Conservation (phyloP, 2,888 invertebrate genomes). For the Ormyrus nitidulus region DNA sequence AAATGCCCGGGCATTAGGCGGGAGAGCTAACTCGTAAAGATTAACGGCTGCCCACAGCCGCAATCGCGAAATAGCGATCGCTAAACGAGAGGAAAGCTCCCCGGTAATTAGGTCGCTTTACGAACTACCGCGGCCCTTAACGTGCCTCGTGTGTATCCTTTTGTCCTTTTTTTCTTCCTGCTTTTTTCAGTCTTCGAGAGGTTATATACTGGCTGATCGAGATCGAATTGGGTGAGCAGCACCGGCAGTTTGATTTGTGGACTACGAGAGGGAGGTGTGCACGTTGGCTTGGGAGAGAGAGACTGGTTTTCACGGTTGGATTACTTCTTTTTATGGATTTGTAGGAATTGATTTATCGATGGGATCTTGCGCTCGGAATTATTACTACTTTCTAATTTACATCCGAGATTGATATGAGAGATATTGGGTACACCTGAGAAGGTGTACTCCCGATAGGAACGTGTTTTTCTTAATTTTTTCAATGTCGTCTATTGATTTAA, state of each 20-base stretch:
- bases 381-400: background rate
- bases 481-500: no score
- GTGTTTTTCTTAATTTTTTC: no score
- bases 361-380: background rate
- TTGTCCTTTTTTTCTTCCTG: background rate
- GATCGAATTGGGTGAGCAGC: background rate
- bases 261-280: background rate
- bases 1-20: conserved; percentile 46
- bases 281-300: background rate
- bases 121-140: background rate
- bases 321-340: conserved; percentile 5
- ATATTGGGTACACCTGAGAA: no score
- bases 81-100: conserved; percentile 15
- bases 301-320: conserved; percentile 17
- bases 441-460: no score
- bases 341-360: conserved; percentile 6
- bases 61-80: conserved; percentile 47
- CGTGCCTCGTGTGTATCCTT: background rate
- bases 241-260: conserved; percentile 29
- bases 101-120: conserved; percentile 50
- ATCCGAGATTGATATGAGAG: background rate
- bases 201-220: background rate
- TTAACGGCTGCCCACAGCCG: conserved; percentile 34
- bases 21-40: conserved; percentile 46
- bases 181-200: background rate